Conservation (phyloP, 1,140 invertebrate species). For the Drosophila guanche region DNA sequence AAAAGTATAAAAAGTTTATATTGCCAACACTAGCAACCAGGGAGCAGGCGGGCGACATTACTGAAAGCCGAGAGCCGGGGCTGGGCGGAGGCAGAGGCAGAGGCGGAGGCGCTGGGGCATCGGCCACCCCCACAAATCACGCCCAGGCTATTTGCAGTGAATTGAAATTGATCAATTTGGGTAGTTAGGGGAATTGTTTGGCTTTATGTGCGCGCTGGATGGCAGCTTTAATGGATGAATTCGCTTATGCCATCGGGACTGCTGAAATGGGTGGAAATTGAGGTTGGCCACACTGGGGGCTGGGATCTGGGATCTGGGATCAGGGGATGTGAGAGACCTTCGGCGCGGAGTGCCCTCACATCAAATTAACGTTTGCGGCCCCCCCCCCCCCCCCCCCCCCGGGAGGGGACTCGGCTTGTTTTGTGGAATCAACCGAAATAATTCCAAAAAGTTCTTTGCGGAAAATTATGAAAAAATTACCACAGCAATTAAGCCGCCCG, state of each 20-base stretch:
- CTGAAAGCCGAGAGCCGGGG: conserved; percentile 7
- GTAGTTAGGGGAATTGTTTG: conserved; percentile 75
- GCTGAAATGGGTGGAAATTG: conserved; percentile 46
- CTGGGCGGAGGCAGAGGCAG: too few species aligned
- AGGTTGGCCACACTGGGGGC: conserved; percentile 43
- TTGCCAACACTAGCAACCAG: conserved; percentile 59
- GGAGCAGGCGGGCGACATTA: conserved; percentile 47
- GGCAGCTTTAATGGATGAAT: conserved; percentile 74
- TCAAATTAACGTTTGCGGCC: conserved; percentile 59
- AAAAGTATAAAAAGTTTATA: conserved; percentile 71
- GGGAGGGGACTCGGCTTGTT: conserved; percentile 37
- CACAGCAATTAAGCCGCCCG: background rate
- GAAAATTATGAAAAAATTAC: conserved; percentile 37
- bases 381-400: conserved; percentile 16
- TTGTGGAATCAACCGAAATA: conserved; percentile 30
- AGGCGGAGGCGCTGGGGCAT: background rate
- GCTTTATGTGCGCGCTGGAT: conserved; percentile 55
- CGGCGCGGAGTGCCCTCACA: conserved; percentile 37
- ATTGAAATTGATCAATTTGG: conserved; percentile 81
- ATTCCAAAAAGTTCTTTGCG: conserved; percentile 33
- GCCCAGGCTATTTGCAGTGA: conserved; percentile 77
- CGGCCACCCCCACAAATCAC: conserved; percentile 61
- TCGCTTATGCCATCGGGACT: conserved; percentile 56
- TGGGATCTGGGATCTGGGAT: conserved; percentile 6
- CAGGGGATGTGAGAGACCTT: conserved; percentile 9